These are phyloP conservation scores for Drosophila koepferae DNA, from an alignment of 2,888 invertebrate species.

Conservation along the genomic window DNA sequence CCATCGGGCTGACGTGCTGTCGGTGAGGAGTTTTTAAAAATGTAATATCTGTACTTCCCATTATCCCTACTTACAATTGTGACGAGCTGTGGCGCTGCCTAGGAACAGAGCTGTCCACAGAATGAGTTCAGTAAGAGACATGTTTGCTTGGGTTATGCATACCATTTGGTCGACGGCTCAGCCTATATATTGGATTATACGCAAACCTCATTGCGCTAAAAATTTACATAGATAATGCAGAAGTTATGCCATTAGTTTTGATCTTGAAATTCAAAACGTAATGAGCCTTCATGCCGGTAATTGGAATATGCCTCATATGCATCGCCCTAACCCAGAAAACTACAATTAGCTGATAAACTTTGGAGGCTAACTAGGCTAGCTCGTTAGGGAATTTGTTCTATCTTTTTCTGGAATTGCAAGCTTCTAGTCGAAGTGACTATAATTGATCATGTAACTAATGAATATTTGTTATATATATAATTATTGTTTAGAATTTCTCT, in stretches of 20 bases:
- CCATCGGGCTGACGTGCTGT: constrained; percentile 54
- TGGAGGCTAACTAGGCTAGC: not conserved
- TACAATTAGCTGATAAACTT: constrained; percentile 11
- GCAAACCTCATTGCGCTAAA: constrained; percentile 31
- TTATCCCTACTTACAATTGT: constrained; percentile 52
- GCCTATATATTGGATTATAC: constrained; percentile 34
- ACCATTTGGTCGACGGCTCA: constrained; percentile 8
- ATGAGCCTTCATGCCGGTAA: constrained; percentile 61
- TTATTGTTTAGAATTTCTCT: not conserved
- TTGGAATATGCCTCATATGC: constrained; percentile 30
- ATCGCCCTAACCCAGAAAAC: constrained; percentile 27
- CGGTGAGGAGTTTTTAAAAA: not conserved
- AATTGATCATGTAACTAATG: not conserved
- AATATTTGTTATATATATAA: not conserved
- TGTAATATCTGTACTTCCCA: too few relatives aligned
- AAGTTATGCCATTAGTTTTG: constrained; percentile 72
- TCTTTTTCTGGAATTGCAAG: not conserved
- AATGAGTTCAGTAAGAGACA: constrained; percentile 46
- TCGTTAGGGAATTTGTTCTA: not conserved
- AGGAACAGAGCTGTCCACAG: constrained; percentile 25
- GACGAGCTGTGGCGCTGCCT: constrained; percentile 24
- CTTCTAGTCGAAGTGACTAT: too few relatives aligned
- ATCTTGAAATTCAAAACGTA: constrained; percentile 69
- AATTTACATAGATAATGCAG: constrained; percentile 68
- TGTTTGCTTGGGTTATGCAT: constrained; percentile 43